Evolutionary conservation across 2,888 invertebrate genomes (phyloP), one percentile per base, ranked within the genome.

Genomic region (Thelaira solivaga): DNA sequence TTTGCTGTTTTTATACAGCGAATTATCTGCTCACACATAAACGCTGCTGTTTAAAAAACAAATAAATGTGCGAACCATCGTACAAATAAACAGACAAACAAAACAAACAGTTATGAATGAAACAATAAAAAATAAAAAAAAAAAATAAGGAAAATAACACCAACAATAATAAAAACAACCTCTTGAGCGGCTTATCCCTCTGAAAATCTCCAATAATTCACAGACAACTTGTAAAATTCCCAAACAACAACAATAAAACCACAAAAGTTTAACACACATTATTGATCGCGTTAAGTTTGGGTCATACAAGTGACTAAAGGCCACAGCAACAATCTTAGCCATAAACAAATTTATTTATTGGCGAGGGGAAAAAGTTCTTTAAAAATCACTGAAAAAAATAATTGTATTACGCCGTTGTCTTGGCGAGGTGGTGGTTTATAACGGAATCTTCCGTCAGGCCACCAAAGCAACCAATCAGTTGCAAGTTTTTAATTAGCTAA

Each of bases 241-340:
- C 24, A 85, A 85, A 82, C 22, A 53, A 13, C 31, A 69, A 59
- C 20, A 65, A 36, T 43, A n/a, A 53, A 41, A 39, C 11, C 11
- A 22, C 34, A 72, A 71, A 57, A 72, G 29, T 49, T 64, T 31
- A 64, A 64, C 36, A 64, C 47, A 72, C 61, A 61, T 75, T 78
- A 75, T 74, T 75, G 78, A 78, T 78, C 75, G 75, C 69, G 78
- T 78, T 78, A 78, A 75, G 69, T 78, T 78, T 78, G 53, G 75
- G 69, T 65, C 78, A 69, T 26, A 59, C 45, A 51, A 64, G 29
- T 64, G 57, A 49, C 43, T 10, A 36, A 45, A 39, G 45, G 59
- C 47, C 24, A 16, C 34, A 45, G 34, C 16, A 51, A 61, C n/a
- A n/a, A n/a, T n/a, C n/a, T 29, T 39, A 29, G n/a, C 20, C 29